Evolutionary conservation across 2,888 invertebrate genomes (phyloP).

Genomic region (Aethes cnicana): DNA sequence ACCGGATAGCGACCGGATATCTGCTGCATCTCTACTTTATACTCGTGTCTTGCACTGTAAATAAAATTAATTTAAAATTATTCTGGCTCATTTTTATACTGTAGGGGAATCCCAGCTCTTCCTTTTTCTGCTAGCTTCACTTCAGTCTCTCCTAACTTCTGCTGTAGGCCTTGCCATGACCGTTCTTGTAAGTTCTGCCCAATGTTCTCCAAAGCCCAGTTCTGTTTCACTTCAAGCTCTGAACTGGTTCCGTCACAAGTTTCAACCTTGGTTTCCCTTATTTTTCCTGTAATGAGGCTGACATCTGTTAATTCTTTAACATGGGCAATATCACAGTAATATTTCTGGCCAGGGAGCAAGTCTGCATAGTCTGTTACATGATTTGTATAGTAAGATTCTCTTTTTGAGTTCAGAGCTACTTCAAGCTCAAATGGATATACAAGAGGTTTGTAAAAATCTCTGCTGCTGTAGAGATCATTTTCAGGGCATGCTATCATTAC

Average conservation of each 20-base stretch:
- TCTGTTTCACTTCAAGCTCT: conserved; percentile 72
- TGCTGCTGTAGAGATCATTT: conserved; percentile 90
- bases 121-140: conserved; percentile 87
- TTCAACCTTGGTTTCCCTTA: conserved; percentile 77
- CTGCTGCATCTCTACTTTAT: too few species aligned
- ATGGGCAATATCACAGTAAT: conserved; percentile 72
- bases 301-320: conserved; percentile 82
- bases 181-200: conserved; percentile 86
- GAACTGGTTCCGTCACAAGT: conserved; percentile 57
- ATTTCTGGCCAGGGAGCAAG: conserved; percentile 84
- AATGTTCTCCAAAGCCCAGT: conserved; percentile 79
- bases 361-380: conserved; percentile 90
- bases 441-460: conserved; percentile 94
- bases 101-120: conserved; percentile 88
- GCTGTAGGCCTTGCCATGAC: conserved; percentile 94
- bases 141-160: conserved; percentile 88
- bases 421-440: conserved; percentile 97
- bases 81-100: conserved; percentile 84
- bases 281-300: conserved; percentile 88
- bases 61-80: conserved; percentile 45
- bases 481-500: conserved; percentile 96
- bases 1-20: too few species aligned
- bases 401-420: conserved; percentile 85
- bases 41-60: conserved; percentile 38
- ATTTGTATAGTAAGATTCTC: conserved; percentile 80